Base-by-base conservation (phyloP, 2,113 vertebrate genomes). In the Alexandromys fortis region DNA sequence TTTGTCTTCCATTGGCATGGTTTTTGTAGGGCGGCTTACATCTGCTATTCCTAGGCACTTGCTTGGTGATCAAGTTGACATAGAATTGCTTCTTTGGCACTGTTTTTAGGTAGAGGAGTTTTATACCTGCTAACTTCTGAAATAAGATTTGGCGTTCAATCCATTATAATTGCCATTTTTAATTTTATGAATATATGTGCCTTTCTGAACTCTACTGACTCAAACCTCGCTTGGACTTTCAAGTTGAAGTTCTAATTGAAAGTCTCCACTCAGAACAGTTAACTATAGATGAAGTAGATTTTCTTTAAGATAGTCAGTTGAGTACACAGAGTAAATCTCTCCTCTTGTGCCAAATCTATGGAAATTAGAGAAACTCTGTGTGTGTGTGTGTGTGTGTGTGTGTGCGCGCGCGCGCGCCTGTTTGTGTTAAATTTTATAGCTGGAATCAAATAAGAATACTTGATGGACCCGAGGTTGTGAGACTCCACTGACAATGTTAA, bases 1-100 rank as follows among this genome's bases (percentile, higher is more conserved):
- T 95, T 97, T 97, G 96, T 95, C 97, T 97, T 94, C 94, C 73
- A 55, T 91, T 97, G 97, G 97, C 97, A 97, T 96, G 91, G 94
- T 87, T 96, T 96, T 91, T 92, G 70, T 94, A 95, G 95, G 79
- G 49, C 95, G 92, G 87, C 97, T 97, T 97, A 96, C 97, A 97
- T 97, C 97, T 97, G 97, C 96, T 92, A 81, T 89, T 97, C 95
- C 94, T 94, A 92, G 94, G 97, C 94, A 96, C 81, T 95, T 94
- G 82, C 89, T 96, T 96, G 94, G 92, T 97, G 96, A 97, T 96
- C 94, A 96, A 94, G 92, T 95, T 97, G 96, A 97, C 92, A 96
- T 78, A 95, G 94, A 97, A 96, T 85, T 96, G 58, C 67, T 90
- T 96, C 90, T 42, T 95, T 97, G 95, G 97, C 96, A 75, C 92